phyloP scores from a whole-genome alignment of 2,797 vertebrate species.

The Acestrorhynchus altus region DNA sequence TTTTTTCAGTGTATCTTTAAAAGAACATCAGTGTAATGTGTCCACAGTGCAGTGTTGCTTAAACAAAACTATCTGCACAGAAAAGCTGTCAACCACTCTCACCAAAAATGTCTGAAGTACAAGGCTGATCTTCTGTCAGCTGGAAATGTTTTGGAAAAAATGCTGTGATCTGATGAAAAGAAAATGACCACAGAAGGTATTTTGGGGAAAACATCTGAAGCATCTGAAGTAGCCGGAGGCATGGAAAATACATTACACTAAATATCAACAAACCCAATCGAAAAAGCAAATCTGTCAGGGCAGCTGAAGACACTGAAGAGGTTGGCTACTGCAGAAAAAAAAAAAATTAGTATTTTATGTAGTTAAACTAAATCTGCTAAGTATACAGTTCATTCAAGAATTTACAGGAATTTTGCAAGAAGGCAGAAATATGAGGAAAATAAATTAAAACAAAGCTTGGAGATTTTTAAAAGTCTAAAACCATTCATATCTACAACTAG shows the following conservation, averaged over 20 bases:
- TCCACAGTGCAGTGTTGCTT: neutral
- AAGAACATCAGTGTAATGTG: too few species aligned
- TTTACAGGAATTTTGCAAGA: neutral
- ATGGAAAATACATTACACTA: neutral
- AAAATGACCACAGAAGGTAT: neutral
- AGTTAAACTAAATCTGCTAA: too few species aligned
- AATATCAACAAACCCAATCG: neutral
- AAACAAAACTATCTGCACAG: neutral
- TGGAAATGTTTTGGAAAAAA: conserved; percentile 9
- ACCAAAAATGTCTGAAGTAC: neutral
- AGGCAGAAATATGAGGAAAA: neutral
- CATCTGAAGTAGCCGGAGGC: neutral
- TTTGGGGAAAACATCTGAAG: neutral
- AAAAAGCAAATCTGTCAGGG: neutral
- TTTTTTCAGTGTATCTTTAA: too few species aligned
- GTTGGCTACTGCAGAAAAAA: neutral
- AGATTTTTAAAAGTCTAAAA: neutral
- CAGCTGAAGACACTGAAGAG: neutral
- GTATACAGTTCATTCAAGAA: neutral
- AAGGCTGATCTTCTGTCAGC: neutral
- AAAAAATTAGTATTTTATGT: too few species aligned
- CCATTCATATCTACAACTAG: neutral
- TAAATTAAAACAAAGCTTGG: neutral
- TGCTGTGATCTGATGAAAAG: neutral
- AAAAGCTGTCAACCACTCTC: neutral